Evolutionary conservation across 64 coral and sea anemone species (phyloP), one percentile per base, ranked within the genome.

Genomic region (Platygyra sinensis): DNA sequence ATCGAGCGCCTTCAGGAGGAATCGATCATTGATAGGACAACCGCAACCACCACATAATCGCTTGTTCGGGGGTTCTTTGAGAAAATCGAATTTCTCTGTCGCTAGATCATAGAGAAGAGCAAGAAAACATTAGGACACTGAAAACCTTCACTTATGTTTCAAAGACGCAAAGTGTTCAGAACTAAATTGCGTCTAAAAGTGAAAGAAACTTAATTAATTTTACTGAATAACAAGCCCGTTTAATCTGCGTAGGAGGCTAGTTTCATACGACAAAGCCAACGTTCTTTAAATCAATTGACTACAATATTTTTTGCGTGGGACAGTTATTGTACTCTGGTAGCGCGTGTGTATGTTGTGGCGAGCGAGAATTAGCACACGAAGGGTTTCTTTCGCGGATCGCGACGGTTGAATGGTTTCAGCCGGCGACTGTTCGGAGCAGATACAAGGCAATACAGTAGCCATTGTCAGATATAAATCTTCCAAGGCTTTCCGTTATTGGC

Each of bases 1-100:
- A 60, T 99, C 94, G 3, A 99, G 86, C 1, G 97, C 97, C 67
- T 99, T 99, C 10, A 99, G 84, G 17, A 99, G 93, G 74, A 99
- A 99, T 18, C 97, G 97, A 60, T 99, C 97, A 13, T 92, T 95
- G 28, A 99, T 99, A 8, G 60, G 69, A 16, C 73, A 89, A 0
- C 94, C 85, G 72, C 97, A 99, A 15, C 97, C 97, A 51, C 94
- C 97, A 28, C 97, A 99, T 24, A 95, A 52, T 29, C 91, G 95
- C 42, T 94, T 96, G 29, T 78, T 92, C 19, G 82, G 33, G 24
- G 91, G 72, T 12, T 93, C 91, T 76, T 96, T 96, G 30, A 87
- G 81, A 22, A 87, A 38, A 18, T 96, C 95, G 91, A 75, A 91
- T 31, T 96, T 96, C 12, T 93, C 90, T 24, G 88, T 87, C 22